These are phyloP conservation scores for Percopsis transmontana DNA, from an alignment of 2,113 vertebrate species.

Conservation along the genomic window DNA sequence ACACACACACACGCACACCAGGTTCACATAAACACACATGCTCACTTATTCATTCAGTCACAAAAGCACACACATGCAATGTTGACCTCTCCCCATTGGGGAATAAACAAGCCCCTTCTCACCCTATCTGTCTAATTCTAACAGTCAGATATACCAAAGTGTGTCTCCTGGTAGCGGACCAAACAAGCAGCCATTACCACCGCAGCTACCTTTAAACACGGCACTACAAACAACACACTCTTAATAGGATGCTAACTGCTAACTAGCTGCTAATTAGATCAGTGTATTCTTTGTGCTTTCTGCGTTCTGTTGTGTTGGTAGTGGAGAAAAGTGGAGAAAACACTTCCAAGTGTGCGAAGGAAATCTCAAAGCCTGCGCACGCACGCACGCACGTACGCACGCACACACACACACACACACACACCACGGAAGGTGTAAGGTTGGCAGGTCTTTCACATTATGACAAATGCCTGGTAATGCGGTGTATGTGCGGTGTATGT, in stretches of 20 bases:
- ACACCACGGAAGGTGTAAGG: neutral
- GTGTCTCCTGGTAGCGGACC: slow-evolving; percentile 38
- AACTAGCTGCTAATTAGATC: slow-evolving; percentile 78
- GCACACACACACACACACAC: neutral
- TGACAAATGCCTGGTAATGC: slow-evolving; percentile 4
- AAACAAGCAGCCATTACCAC: slow-evolving; percentile 59
- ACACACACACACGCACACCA: slow-evolving; percentile 9
- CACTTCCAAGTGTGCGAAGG: slow-evolving; percentile 37
- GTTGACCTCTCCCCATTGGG: slow-evolving; percentile 41
- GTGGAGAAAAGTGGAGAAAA: slow-evolving; percentile 42
- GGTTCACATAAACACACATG: slow-evolving; percentile 26
- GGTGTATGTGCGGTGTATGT: neutral
- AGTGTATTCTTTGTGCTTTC: slow-evolving; percentile 59
- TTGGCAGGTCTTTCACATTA: neutral
- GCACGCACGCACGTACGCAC: neutral
- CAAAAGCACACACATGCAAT: slow-evolving; percentile 8
- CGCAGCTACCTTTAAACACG: slow-evolving; percentile 50
- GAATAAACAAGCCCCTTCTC: slow-evolving; percentile 44
- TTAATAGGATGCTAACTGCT: slow-evolving; percentile 73
- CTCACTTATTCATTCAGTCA: neutral
- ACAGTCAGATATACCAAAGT: slow-evolving; percentile 31
- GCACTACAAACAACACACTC: slow-evolving; percentile 38
- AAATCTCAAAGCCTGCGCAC: neutral
- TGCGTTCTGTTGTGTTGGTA: slow-evolving; percentile 51
- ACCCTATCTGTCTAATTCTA: slow-evolving; percentile 50